These are phyloP conservation scores for Caenorhabditis macrosperma DNA, from an alignment of 2,888 invertebrate species.

Conservation along the genomic window DNA sequence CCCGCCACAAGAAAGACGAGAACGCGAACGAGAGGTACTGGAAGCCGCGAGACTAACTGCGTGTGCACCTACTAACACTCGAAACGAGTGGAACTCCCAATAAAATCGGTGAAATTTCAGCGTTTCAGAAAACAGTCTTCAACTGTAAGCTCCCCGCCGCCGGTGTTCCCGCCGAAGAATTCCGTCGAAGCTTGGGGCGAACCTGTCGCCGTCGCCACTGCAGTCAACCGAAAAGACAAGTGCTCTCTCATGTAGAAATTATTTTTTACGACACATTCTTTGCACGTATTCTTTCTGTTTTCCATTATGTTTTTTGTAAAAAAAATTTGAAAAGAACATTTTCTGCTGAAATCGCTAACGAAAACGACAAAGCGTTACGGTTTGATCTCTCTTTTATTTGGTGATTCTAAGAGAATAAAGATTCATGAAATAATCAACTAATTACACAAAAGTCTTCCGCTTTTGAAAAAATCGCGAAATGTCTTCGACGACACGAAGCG, in stretches of 20 bases:
- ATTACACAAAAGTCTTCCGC: too few species aligned
- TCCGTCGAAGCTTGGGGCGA: constrained; percentile 57
- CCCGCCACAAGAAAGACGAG: constrained; percentile 49
- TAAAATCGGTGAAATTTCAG: constrained; percentile 29
- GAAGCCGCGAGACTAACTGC: not conserved
- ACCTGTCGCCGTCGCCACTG: constrained; percentile 3
- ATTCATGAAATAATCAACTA: too few species aligned
- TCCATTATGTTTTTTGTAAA: not conserved
- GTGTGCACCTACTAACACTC: not conserved
- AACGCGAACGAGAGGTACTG: constrained; percentile 52
- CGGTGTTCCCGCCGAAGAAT: constrained; percentile 27
- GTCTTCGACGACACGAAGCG: too few species aligned
- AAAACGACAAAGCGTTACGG: constrained; percentile 24
- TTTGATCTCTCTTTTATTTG: constrained; percentile 43
- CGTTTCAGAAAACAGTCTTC: constrained; percentile 57
- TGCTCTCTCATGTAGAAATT: constrained; percentile 55
- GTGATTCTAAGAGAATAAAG: constrained; percentile 10
- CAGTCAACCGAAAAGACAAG: constrained; percentile 43
- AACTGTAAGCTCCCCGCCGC: constrained; percentile 45
- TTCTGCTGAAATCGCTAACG: too few species aligned
- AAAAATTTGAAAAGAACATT: constrained; percentile 2
- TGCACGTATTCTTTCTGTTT: not conserved
- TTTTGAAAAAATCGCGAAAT: too few species aligned
- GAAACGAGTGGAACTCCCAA: not conserved
- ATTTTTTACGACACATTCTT: not conserved